phyloP scores from a whole-genome alignment of 2,888 invertebrate genomes.

The Mythimna albipuncta region DNA sequence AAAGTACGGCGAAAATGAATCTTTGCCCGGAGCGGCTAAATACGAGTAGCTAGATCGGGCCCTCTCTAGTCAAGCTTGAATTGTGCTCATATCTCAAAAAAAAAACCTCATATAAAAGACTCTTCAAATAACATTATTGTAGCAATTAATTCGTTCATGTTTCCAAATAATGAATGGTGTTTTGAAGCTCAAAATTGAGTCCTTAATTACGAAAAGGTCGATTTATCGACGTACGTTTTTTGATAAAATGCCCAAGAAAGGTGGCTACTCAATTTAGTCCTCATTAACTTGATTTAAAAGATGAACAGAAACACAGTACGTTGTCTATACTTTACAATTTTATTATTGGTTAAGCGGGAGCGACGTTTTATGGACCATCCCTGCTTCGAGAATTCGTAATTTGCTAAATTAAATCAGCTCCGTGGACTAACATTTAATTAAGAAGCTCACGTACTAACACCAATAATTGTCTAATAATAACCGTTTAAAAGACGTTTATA shows the following conservation, averaged over 20 bases:
- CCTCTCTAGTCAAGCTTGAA: conserved; percentile 13
- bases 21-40: too few species aligned
- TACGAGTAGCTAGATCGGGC: too few species aligned
- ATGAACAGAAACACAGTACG: conserved; percentile 36
- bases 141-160: background rate
- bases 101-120: background rate
- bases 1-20: too few species aligned
- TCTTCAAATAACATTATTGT: background rate
- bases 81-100: conserved; percentile 6
- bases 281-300: conserved; percentile 33
- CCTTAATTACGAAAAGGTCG: conserved; percentile 7
- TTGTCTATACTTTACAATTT: conserved; percentile 54
- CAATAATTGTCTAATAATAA: conserved; percentile 28
- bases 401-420: conserved; percentile 60
- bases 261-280: conserved; percentile 16
- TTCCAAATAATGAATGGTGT: background rate
- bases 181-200: background rate
- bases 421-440: conserved; percentile 57
- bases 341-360: conserved; percentile 53
- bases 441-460: conserved; percentile 26
- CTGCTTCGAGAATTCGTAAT: conserved; percentile 61
- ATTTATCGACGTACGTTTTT: conserved; percentile 13
- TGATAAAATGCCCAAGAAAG: conserved; percentile 12
- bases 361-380: conserved; percentile 45
- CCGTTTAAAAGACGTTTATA: conserved; percentile 12